phyloP scores from a whole-genome alignment of 2,888 invertebrate genomes.

The Monopis laevigella region DNA sequence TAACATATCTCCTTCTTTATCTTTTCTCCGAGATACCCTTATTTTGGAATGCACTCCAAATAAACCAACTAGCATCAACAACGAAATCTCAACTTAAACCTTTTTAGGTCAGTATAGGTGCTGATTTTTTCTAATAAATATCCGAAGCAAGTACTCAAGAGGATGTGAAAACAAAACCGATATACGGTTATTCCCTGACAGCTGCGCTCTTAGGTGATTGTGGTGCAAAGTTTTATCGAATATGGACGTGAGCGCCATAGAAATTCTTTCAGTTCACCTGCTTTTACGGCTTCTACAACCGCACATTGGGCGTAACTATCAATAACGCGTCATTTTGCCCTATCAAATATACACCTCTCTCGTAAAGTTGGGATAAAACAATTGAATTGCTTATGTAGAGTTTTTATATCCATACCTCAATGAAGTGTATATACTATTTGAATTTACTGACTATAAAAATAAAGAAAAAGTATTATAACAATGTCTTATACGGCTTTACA shows the following conservation, averaged over 20 bases:
- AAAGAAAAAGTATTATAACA: too few relatives aligned
- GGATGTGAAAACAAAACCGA: slow-evolving; percentile 57
- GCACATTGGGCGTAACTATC: slow-evolving; percentile 46
- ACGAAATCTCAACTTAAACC: slow-evolving; percentile 4
- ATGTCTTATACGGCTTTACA: too few relatives aligned
- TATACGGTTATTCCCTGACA: slow-evolving; percentile 63
- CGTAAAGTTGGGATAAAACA: slow-evolving; percentile 26
- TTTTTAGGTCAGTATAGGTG: slow-evolving; percentile 4
- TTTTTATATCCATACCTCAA: too few relatives aligned
- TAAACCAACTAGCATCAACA: too few relatives aligned
- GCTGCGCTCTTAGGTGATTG: slow-evolving; percentile 69
- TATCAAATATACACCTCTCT: slow-evolving; percentile 33
- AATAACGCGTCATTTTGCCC: slow-evolving; percentile 43
- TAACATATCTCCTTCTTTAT: too few relatives aligned
- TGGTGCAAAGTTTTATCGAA: slow-evolving; percentile 68
- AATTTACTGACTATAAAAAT: too few relatives aligned
- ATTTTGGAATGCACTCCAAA: too few relatives aligned
- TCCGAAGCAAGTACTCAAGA: slow-evolving; percentile 30
- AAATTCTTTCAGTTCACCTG: slow-evolving; percentile 59
- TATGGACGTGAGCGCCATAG: slow-evolving; percentile 65
- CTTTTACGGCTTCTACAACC: slow-evolving; percentile 30
- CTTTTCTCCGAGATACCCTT: too few relatives aligned
- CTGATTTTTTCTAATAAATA: slow-evolving; percentile 13
- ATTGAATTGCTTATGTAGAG: slow-evolving; percentile 29
- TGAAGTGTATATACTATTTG: too few relatives aligned